phyloP scores from a whole-genome alignment of 2,113 vertebrate genomes.

The Hydrolagus affinis region DNA sequence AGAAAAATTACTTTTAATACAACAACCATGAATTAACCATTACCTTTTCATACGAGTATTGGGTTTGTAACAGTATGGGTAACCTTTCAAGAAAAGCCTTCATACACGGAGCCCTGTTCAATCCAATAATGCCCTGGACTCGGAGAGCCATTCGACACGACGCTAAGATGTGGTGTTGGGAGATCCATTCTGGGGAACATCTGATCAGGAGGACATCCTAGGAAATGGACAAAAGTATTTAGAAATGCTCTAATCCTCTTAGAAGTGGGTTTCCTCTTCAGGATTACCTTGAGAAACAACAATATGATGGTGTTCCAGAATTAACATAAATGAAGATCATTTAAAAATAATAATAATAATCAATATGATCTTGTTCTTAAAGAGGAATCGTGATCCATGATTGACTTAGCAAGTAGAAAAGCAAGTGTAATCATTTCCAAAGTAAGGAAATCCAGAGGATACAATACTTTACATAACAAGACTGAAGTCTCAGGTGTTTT shows the following conservation, averaged over 20 bases:
- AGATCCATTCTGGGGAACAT: constrained; percentile 63
- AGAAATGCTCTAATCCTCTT: not conserved
- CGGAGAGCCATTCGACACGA: constrained; percentile 62
- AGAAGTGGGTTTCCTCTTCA: not conserved
- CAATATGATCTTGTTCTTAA: too few species aligned
- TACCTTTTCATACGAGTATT: constrained; percentile 64
- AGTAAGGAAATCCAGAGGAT: not conserved
- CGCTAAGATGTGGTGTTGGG: constrained; percentile 58
- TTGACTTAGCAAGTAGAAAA: not conserved
- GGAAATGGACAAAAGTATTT: not conserved
- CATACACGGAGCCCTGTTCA: constrained; percentile 63
- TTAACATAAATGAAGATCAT: too few species aligned
- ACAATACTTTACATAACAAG: not conserved
- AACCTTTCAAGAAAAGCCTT: constrained; percentile 63
- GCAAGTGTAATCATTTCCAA: not conserved
- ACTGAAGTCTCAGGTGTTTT: not conserved
- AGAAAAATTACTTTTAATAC: too few species aligned
- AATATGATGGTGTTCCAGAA: not conserved
- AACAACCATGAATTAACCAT: not conserved
- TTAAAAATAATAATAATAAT: too few species aligned
- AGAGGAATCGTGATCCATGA: not conserved
- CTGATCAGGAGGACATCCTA: constrained; percentile 63
- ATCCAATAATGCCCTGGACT: constrained; percentile 58
- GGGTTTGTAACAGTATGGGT: constrained; percentile 58
- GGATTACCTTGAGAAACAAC: not conserved